Percentiles rank a stretch among this genome's conserved stretches.
Conservation (phyloP, 2,888 invertebrate species). For the Ornithoptera priamus region DNA sequence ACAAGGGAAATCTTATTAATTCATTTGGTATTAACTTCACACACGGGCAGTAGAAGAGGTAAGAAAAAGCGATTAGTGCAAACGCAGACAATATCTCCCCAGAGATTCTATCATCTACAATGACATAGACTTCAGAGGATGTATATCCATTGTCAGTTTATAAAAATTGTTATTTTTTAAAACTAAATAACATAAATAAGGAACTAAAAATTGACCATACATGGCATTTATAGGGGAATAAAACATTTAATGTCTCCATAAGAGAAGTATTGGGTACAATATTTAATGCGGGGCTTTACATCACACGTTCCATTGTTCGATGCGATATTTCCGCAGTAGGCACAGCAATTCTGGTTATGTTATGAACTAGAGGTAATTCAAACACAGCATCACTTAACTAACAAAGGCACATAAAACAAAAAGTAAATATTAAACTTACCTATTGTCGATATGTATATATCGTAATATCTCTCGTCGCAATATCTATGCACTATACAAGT, state of each 20-base stretch:
- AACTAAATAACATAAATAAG: slow-evolving; percentile 13
- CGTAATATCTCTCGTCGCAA: slow-evolving; percentile 93
- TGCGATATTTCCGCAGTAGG: slow-evolving; percentile 47
- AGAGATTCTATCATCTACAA: neutral
- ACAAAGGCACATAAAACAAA: slow-evolving; percentile 66
- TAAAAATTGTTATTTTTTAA: neutral
- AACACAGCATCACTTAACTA: slow-evolving; percentile 57
- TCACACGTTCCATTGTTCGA: slow-evolving; percentile 48
- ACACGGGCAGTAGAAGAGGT: no score
- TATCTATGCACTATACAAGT: slow-evolving; percentile 94
- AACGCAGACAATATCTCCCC: no score
- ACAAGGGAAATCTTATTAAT: no score
- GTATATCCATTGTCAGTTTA: neutral
- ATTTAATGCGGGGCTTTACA: slow-evolving; percentile 29
- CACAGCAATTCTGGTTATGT: slow-evolving; percentile 51
- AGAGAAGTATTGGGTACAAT: slow-evolving; percentile 24
- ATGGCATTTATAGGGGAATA: slow-evolving; percentile 20
- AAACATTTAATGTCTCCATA: slow-evolving; percentile 24
- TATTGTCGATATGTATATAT: slow-evolving; percentile 94
- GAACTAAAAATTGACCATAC: slow-evolving; percentile 21
- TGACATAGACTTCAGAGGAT: neutral
- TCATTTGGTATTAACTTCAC: no score
- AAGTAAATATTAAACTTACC: slow-evolving; percentile 82
- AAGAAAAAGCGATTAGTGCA: no score
- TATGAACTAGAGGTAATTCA: slow-evolving; percentile 49